Conservation (phyloP, 2,888 invertebrate species). For the Sthenelais limicola region DNA sequence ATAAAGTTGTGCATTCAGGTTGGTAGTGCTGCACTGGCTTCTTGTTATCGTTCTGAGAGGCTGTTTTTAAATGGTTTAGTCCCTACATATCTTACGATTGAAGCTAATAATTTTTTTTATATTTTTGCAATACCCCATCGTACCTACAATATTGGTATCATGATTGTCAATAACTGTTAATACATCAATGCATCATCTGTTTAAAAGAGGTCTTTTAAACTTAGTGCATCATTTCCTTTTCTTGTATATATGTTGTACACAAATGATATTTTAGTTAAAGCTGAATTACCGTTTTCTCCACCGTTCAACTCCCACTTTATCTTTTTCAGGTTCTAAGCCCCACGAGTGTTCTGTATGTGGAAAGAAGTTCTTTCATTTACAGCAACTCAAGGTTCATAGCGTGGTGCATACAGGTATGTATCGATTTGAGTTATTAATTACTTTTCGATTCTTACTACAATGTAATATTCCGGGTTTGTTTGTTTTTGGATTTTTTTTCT, state of each 20-base stretch:
- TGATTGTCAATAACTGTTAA: too few relatives aligned
- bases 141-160: too few relatives aligned
- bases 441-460: background rate
- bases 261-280: background rate
- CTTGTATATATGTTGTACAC: background rate
- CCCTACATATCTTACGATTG: too few relatives aligned
- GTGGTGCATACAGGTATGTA: conserved; percentile 48
- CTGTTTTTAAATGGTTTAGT: too few relatives aligned
- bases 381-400: conserved; percentile 38
- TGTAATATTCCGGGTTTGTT: background rate
- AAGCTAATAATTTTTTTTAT: too few relatives aligned
- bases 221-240: background rate
- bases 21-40: too few relatives aligned
- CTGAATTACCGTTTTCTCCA: background rate
- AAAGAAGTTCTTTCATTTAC: conserved; percentile 43
- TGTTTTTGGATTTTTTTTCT: background rate
- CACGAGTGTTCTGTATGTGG: conserved; percentile 46
- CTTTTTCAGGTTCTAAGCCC: conserved; percentile 42
- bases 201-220: background rate
- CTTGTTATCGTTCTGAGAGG: too few relatives aligned
- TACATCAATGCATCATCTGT: too few relatives aligned
- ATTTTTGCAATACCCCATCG: too few relatives aligned
- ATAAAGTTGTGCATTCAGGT: conserved; percentile 47
- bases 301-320: too few relatives aligned
- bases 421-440: background rate